phyloP scores from a whole-genome alignment of 1,140 invertebrate genomes.

The Drosophila fuyamai region DNA sequence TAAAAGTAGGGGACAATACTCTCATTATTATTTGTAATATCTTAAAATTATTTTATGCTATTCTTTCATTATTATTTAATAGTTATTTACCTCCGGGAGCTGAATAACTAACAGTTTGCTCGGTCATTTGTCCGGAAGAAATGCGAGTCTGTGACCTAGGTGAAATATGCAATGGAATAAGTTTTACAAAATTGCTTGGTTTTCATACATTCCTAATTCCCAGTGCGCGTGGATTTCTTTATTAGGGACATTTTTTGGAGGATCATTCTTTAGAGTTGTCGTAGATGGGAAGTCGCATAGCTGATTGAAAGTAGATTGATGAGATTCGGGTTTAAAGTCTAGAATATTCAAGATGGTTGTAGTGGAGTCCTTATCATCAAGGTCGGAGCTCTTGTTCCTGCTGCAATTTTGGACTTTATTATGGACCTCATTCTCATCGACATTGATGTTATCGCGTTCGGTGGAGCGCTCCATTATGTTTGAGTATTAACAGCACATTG shows the following conservation, averaged over 20 bases:
- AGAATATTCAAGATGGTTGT: not conserved
- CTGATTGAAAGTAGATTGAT: not conserved
- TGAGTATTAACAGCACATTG: not conserved
- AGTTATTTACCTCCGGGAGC: too few relatives aligned
- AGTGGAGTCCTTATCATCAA: not conserved
- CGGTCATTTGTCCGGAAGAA: slow-evolving; percentile 16
- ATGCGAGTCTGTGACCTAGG: slow-evolving; percentile 1
- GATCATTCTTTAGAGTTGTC: not conserved
- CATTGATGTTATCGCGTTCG: not conserved
- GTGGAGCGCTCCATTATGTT: slow-evolving; percentile 3
- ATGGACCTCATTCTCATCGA: slow-evolving; percentile 9
- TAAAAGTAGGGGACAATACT: too few relatives aligned
- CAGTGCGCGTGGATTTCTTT: not conserved
- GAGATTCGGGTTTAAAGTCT: not conserved
- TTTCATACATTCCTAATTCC: not conserved
- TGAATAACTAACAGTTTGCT: too few relatives aligned
- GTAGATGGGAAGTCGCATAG: not conserved
- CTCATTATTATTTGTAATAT: too few relatives aligned
- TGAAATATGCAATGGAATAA: not conserved
- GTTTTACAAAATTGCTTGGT: not conserved
- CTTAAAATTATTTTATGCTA: too few relatives aligned
- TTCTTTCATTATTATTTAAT: too few relatives aligned
- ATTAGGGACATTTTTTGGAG: not conserved
- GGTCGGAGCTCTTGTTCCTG: too few relatives aligned
- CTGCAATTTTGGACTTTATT: not conserved